phyloP scores from a whole-genome alignment of 2,888 invertebrate genomes.

The Pomacea canaliculata region DNA sequence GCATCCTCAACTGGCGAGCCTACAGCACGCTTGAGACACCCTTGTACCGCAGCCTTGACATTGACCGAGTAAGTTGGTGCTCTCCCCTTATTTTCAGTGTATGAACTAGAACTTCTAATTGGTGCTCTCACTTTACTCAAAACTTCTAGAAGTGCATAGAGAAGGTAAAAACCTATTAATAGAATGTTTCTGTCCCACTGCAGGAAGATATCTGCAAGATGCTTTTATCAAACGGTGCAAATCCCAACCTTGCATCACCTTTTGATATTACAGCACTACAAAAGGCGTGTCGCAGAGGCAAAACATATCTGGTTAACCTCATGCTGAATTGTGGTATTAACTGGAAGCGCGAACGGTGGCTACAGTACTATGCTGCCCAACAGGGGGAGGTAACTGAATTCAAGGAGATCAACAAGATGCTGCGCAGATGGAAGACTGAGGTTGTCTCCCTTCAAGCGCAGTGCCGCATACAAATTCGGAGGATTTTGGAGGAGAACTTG shows the following conservation, averaged over 20 bases:
- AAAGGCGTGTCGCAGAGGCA: conserved; percentile 35
- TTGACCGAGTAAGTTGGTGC: conserved; percentile 29
- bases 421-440: conserved; percentile 11
- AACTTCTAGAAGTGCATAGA: no score
- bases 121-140: no score
- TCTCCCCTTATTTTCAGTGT: not conserved
- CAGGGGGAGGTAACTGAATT: conserved; percentile 1
- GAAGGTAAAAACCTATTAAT: no score
- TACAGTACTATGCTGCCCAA: conserved; percentile 9
- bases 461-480: conserved; percentile 20
- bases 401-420: conserved; percentile 6
- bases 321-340: conserved; percentile 42
- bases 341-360: conserved; percentile 43
- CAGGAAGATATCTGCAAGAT: conserved; percentile 35
- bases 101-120: no score
- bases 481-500: conserved; percentile 14
- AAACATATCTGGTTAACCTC: conserved; percentile 27
- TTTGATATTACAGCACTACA: conserved; percentile 48
- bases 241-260: conserved; percentile 47
- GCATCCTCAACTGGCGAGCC: conserved; percentile 37
- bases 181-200: not conserved
- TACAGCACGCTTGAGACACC: conserved; percentile 46
- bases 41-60: conserved; percentile 43
- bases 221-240: conserved; percentile 45
- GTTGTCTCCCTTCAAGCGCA: conserved; percentile 12